These are phyloP conservation scores for Mesoligia furuncula DNA, from an alignment of 2,888 invertebrate genomes.

Conservation along the genomic window DNA sequence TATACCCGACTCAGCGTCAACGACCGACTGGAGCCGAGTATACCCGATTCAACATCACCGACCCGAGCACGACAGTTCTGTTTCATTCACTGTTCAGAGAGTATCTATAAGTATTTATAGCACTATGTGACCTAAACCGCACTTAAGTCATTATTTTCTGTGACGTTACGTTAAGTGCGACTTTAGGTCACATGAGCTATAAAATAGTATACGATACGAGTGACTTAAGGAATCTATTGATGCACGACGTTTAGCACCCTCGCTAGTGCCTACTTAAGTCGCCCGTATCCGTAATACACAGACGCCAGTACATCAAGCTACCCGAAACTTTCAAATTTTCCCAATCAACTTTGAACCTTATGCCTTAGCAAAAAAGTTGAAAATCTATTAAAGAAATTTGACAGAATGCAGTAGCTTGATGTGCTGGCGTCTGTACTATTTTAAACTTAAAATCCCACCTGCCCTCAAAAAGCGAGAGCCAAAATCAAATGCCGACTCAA, in stretches of 20 bases:
- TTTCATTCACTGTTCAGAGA: neutral
- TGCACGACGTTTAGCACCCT: neutral
- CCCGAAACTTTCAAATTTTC: too few relatives aligned
- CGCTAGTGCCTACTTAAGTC: neutral
- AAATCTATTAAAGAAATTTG: too few relatives aligned
- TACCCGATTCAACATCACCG: neutral
- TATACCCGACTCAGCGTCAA: neutral
- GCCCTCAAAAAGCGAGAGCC: conserved; percentile 30
- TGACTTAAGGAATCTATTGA: neutral
- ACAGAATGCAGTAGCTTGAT: too few relatives aligned
- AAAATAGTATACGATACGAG: neutral
- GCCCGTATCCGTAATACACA: neutral
- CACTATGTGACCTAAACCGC: neutral
- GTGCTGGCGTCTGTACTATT: neutral
- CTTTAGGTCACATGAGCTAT: too few relatives aligned
- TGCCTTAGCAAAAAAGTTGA: too few relatives aligned
- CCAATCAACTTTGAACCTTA: too few relatives aligned
- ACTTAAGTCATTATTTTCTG: neutral
- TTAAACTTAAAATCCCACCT: conserved; percentile 11
- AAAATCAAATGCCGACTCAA: conserved; percentile 89
- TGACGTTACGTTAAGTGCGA: neutral
- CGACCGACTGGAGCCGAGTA: neutral
- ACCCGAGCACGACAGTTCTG: neutral
- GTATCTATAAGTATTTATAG: neutral
- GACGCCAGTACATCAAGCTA: too few relatives aligned